Base-by-base conservation (phyloP, 2,113 vertebrate genomes). In the Vulpes lagopus region DNA sequence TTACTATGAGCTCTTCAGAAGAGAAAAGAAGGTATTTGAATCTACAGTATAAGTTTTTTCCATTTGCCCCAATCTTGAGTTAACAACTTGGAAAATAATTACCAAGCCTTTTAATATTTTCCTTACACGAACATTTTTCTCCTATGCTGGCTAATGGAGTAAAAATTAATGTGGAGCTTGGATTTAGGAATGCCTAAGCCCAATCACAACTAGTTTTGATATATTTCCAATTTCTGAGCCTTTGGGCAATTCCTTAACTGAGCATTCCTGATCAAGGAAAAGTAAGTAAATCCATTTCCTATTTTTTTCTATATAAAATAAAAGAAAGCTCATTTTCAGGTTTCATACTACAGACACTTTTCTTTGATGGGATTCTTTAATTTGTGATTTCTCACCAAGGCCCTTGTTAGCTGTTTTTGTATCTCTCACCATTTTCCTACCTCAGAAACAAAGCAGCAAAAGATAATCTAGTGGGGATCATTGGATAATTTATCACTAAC, bases 1-100 rank as follows among this genome's bases (percentile, higher is more conserved):
- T n/a, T 69, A 53, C 4, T 85, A n/a, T 25, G 11, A 91, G 16
- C 20, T 79, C 51, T 78, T 93, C 32, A 43, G 32, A 79, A 74
- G 80, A 92, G 38, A 67, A 89, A 19, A 57, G 43, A 35, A 65
- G 20, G 35, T n/a, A 62, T 38, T 60, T 32, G 57, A 95, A 69
- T 67, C 8, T 49, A 92, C 2, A 73, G n/a, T 27, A n/a, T 9
- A 20, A 16, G 5, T 3, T 43, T 82, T 88, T 65, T 57, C 35
- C 20, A 59, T 65, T 38, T 78, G 64, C 30, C 67, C 60, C 38
- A 57, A 27, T 62, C 67, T 51, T 79, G 53, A 80, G n/a, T 83
- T 86, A 85, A 91, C 4, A 93, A 83, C 22, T 59, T 67, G 53
- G 19, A 90, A 90, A 76, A 80, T 74, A 92, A 81, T 62, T 22